Conservation (phyloP, 2,113 vertebrate genomes). For the Pelmatolapia mariae region DNA sequence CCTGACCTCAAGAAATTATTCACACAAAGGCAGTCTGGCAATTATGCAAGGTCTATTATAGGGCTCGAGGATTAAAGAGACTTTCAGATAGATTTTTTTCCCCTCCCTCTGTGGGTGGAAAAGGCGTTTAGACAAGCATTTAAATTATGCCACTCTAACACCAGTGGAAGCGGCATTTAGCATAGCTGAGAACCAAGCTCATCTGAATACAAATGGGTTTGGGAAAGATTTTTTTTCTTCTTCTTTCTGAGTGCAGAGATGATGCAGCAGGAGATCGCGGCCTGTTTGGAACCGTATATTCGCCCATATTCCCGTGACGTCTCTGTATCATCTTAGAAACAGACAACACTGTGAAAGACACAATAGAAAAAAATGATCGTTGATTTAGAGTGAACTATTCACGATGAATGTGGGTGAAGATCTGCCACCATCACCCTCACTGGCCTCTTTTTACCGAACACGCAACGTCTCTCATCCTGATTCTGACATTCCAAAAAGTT, state of each 20-base stretch:
- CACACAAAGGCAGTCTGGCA: background rate
- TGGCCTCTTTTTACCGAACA: background rate
- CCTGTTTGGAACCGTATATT: background rate
- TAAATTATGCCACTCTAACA: background rate
- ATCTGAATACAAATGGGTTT: conserved; percentile 14
- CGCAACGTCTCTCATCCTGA: background rate
- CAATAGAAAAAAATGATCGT: accelerated
- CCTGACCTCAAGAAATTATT: conserved; percentile 1
- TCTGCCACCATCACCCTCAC: background rate
- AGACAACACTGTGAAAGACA: background rate
- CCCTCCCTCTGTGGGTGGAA: background rate
- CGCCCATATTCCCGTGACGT: background rate
- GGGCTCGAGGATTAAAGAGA: background rate
- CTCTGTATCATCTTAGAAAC: background rate
- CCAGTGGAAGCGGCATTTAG: background rate
- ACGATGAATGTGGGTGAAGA: accelerated
- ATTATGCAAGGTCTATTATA: background rate
- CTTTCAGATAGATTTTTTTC: background rate
- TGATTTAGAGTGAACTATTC: background rate
- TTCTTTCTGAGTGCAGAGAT: background rate
- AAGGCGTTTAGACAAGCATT: conserved; percentile 11
- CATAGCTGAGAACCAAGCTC: background rate
- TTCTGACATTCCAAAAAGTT: background rate
- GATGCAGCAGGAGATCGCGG: background rate
- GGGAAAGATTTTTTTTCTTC: background rate